Evolutionary conservation across 2,888 invertebrate genomes (phyloP).

Genomic region (Agriopis marginaria): DNA sequence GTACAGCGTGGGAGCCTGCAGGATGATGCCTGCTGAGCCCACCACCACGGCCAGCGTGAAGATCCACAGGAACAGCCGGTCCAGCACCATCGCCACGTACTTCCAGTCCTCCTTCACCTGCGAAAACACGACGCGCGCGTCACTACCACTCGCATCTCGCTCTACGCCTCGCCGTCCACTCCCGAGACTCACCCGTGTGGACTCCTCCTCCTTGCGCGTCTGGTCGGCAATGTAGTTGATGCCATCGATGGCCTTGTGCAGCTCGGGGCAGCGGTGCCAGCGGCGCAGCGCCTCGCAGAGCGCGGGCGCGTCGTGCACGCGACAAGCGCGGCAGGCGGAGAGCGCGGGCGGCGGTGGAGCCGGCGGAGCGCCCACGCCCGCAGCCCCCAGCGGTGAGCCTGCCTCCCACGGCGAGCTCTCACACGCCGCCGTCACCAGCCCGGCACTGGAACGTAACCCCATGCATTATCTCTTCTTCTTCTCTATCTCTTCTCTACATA

Average conservation of each 20-base stretch:
- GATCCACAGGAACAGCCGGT: constrained; percentile 98
- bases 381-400: constrained; percentile 42
- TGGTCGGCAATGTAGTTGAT: constrained; percentile 97
- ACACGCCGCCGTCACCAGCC: constrained; percentile 56
- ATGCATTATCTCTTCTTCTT: too few relatives aligned
- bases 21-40: constrained; percentile 97
- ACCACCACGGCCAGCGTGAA: constrained; percentile 98
- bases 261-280: constrained; percentile 96
- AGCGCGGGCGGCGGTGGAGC: constrained; percentile 68
- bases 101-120: constrained; percentile 99
- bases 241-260: constrained; percentile 96
- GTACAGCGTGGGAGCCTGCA: constrained; percentile 97
- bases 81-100: constrained; percentile 99
- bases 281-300: constrained; percentile 89
- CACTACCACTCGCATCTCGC: constrained; percentile 72
- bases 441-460: constrained; percentile 58
- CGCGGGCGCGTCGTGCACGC: constrained; percentile 86
- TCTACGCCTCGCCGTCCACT: background rate
- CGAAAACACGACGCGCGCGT: constrained; percentile 82
- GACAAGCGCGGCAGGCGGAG: constrained; percentile 71
- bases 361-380: constrained; percentile 43
- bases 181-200: constrained; percentile 90
- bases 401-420: constrained; percentile 49
- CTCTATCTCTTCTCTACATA: too few relatives aligned
- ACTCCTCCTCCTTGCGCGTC: constrained; percentile 96